Evolutionary conservation across 1,140 invertebrate species (phyloP).

Genomic region (Trachymyrmex cornetzi): DNA sequence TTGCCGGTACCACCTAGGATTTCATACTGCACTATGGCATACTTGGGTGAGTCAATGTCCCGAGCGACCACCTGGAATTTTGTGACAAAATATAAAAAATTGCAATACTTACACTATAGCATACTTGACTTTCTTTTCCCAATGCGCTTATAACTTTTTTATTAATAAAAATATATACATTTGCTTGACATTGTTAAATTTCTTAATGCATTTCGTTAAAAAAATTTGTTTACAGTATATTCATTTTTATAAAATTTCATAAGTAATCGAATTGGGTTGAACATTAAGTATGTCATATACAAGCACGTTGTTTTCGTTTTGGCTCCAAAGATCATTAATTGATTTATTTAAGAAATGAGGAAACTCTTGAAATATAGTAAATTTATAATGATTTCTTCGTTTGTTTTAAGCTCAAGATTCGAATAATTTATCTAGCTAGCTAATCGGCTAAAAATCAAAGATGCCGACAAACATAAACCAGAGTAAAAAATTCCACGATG

Average conservation of each 20-base stretch:
- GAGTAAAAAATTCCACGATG: not conserved
- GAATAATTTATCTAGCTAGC: not conserved
- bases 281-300: too few relatives aligned
- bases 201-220: too few relatives aligned
- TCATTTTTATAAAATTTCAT: too few relatives aligned
- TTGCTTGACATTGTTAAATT: too few relatives aligned
- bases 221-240: too few relatives aligned
- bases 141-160: too few relatives aligned
- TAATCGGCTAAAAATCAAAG: not conserved
- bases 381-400: slow-evolving; percentile 7
- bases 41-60: slow-evolving; percentile 96
- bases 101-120: too few relatives aligned
- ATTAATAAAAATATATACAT: too few relatives aligned
- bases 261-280: too few relatives aligned
- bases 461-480: not conserved
- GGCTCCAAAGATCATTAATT: not conserved
- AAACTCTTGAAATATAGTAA: not conserved
- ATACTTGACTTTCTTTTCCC: too few relatives aligned
- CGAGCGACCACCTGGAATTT: slow-evolving; percentile 88
- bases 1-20: slow-evolving; percentile 93
- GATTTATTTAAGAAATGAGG: not conserved
- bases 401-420: not conserved
- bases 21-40: slow-evolving; percentile 95
- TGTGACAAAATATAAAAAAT: too few relatives aligned
- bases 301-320: too few relatives aligned